Conservation (phyloP, 2,113 vertebrate genomes). For the Lagopus muta region DNA sequence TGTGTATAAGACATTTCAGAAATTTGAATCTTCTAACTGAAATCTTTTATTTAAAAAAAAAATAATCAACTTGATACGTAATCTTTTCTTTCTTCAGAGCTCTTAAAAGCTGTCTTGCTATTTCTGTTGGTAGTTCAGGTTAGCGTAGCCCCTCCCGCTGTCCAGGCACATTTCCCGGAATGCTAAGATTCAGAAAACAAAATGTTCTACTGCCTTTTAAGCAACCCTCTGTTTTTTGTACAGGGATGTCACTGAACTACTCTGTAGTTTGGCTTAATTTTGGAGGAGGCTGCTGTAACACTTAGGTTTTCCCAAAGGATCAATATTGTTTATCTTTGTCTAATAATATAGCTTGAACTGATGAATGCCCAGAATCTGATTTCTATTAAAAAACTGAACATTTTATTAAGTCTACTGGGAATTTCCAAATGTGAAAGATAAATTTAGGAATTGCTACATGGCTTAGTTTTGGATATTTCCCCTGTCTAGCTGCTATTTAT, state of each 20-base stretch:
- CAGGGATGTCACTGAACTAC: neutral
- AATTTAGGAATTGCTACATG: constrained; percentile 1
- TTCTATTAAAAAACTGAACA: constrained; percentile 27
- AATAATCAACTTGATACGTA: neutral
- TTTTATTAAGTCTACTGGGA: constrained; percentile 13
- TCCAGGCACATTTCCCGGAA: constrained; percentile 40
- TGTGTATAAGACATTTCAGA: neutral
- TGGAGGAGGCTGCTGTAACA: neutral
- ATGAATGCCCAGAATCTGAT: constrained; percentile 26
- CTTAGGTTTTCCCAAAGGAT: constrained; percentile 3
- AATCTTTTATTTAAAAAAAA: neutral
- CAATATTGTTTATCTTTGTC: constrained; percentile 30
- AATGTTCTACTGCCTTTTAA: constrained; percentile 26
- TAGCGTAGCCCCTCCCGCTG: neutral
- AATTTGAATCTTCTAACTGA: neutral
- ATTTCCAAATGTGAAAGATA: constrained; percentile 7
- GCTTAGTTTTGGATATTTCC: constrained; percentile 37
- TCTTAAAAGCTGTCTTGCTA: neutral
- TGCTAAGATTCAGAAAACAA: constrained; percentile 50
- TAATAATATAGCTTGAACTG: constrained; percentile 15
- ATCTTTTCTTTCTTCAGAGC: neutral
- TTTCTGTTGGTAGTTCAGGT: neutral
- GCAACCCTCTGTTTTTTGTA: neutral
- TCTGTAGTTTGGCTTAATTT: constrained; percentile 2
- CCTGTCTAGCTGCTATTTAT: constrained; percentile 47